phyloP scores from a whole-genome alignment of 2,888 invertebrate species.

The Dicyrtoma fusca region DNA sequence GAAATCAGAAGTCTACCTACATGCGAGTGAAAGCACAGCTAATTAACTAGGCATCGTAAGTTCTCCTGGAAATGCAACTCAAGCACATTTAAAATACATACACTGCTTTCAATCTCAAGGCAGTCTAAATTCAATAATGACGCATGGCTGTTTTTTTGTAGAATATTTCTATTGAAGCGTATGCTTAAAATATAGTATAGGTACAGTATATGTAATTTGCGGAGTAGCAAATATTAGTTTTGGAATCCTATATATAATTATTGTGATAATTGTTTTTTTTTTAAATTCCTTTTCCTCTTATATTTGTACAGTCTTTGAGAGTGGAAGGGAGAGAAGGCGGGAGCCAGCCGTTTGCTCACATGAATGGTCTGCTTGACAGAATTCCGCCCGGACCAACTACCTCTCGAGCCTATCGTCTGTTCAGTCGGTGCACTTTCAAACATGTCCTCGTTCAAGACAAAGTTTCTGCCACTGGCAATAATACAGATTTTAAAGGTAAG shows the following conservation, averaged over 20 bases:
- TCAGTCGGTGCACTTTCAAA: constrained; percentile 48
- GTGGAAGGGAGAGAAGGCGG: constrained; percentile 38
- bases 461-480: constrained; percentile 45
- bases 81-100: no score
- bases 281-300: background rate
- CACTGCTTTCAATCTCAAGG: no score
- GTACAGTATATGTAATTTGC: no score
- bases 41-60: no score
- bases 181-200: no score
- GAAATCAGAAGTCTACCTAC: no score
- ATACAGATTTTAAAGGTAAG: constrained; percentile 49
- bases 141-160: no score
- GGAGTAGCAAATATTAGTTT: background rate
- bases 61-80: no score
- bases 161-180: no score
- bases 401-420: constrained; percentile 41
- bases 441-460: constrained; percentile 46
- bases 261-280: constrained; percentile 11
- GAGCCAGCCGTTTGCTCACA: constrained; percentile 13
- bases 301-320: constrained; percentile 26
- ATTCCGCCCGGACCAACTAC: constrained; percentile 6
- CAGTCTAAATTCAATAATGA: no score
- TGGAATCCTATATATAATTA: background rate
- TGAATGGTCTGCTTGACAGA: constrained; percentile 14
- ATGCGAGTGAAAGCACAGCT: no score